Evolutionary conservation across 2,888 invertebrate genomes (phyloP).

Genomic region (Neoitamus cyanurus): DNA sequence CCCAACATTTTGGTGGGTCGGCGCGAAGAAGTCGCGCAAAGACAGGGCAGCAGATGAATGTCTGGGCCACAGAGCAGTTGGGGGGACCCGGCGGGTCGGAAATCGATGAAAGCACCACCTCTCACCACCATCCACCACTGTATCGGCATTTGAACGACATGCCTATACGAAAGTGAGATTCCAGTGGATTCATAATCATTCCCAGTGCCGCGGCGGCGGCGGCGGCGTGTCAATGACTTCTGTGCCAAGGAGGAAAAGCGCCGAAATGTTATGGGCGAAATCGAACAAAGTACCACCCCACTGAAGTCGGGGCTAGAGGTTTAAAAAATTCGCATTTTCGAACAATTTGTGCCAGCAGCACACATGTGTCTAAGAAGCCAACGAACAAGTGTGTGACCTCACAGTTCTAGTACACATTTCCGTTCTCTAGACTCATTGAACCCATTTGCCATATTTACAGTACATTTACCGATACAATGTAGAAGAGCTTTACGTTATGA

Average conservation of each 20-base stretch:
- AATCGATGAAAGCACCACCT: constrained; percentile 1
- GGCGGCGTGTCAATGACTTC: constrained; percentile 12
- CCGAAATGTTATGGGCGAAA: background rate
- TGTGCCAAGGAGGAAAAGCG: background rate
- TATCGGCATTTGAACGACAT: background rate
- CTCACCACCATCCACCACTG: background rate
- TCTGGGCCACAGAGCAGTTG: background rate
- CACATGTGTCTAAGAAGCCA: background rate
- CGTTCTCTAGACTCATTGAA: too few relatives aligned
- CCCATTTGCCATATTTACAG: background rate
- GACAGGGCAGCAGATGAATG: background rate
- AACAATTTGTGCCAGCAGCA: background rate
- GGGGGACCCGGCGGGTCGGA: background rate
- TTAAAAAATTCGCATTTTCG: background rate
- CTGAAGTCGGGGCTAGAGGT: background rate
- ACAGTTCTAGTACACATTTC: background rate
- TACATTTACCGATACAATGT: background rate
- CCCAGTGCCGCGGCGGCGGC: background rate
- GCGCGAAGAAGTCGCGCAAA: background rate
- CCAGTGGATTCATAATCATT: background rate
- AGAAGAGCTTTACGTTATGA: too few relatives aligned
- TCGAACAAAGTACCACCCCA: background rate
- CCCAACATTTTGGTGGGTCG: background rate
- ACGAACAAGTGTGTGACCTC: background rate
- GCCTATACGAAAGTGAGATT: background rate